Conservation (phyloP, 2,113 vertebrate genomes). For the Eidolon helvum region DNA sequence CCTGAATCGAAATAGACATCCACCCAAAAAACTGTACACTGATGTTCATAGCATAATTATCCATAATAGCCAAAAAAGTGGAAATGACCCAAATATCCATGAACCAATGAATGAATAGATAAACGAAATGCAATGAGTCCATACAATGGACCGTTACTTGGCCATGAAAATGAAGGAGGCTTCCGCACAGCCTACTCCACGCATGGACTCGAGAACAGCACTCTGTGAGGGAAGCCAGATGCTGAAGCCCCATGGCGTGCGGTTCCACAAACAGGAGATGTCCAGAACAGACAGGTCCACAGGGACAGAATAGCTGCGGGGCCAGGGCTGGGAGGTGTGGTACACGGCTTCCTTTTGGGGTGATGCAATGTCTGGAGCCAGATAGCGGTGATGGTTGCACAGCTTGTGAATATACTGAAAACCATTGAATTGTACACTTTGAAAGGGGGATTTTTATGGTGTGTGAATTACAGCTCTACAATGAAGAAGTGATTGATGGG, state of each 20-base stretch:
- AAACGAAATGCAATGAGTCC: neutral
- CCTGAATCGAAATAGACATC: neutral
- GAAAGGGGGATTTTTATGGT: neutral
- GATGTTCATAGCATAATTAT: neutral
- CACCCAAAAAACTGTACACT: neutral
- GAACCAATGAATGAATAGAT: neutral
- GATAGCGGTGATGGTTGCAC: neutral
- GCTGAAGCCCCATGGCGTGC: fast-evolving
- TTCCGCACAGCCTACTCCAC: no score
- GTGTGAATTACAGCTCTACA: neutral
- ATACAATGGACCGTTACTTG: neutral
- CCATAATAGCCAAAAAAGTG: neutral
- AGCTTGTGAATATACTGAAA: neutral
- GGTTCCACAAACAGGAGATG: neutral
- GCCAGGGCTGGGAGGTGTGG: neutral
- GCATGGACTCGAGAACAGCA: neutral
- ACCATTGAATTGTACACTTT: neutral
- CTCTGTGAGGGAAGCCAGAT: neutral
- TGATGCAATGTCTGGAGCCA: neutral
- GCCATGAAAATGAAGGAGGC: neutral
- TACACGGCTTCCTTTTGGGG: neutral
- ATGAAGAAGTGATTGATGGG: neutral
- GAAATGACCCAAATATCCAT: neutral
- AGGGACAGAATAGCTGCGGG: neutral
- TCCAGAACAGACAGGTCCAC: neutral